Conservation (phyloP, 37 sponge, comb jelly and placozoan genomes). For the Theonella swinhoei region DNA sequence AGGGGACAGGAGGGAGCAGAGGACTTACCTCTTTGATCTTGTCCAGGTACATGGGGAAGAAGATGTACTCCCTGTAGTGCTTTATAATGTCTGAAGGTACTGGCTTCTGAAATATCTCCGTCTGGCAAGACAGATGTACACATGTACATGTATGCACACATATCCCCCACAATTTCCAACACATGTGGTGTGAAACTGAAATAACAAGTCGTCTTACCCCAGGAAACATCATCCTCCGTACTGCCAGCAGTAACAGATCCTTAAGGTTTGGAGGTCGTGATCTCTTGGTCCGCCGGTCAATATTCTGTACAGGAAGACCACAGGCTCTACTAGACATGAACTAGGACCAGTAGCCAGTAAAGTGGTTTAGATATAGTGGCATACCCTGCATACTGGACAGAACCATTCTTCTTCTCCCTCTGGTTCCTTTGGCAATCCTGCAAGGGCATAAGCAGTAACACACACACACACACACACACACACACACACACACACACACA, state of each 20-base stretch:
- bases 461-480: conserved; percentile 15
- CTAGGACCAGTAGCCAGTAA: neutral
- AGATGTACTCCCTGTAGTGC: conserved; percentile 81
- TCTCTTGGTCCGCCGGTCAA: conserved; percentile 67
- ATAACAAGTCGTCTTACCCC: conserved; percentile 57
- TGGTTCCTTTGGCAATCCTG: conserved; percentile 57
- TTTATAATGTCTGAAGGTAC: conserved; percentile 77
- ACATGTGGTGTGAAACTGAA: neutral
- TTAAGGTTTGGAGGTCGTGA: conserved; percentile 73
- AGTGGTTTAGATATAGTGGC: neutral
- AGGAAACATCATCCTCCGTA: conserved; percentile 82
- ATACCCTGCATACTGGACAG: conserved; percentile 87
- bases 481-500: conserved; percentile 12
- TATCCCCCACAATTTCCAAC: neutral
- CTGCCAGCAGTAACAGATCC: conserved; percentile 79
- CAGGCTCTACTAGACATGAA: neutral
- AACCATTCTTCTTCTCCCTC: conserved; percentile 90
- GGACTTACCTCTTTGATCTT: conserved; percentile 66
- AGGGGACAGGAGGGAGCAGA: neutral
- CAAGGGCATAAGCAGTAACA: neutral
- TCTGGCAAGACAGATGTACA: conserved; percentile 25
- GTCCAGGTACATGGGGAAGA: conserved; percentile 86
- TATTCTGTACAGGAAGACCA: conserved; percentile 37
- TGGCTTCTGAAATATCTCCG: conserved; percentile 85
- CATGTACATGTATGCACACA: neutral